These are phyloP conservation scores for Yponomeuta plumbellus DNA, from an alignment of 2,888 invertebrate species.

Conservation along the genomic window DNA sequence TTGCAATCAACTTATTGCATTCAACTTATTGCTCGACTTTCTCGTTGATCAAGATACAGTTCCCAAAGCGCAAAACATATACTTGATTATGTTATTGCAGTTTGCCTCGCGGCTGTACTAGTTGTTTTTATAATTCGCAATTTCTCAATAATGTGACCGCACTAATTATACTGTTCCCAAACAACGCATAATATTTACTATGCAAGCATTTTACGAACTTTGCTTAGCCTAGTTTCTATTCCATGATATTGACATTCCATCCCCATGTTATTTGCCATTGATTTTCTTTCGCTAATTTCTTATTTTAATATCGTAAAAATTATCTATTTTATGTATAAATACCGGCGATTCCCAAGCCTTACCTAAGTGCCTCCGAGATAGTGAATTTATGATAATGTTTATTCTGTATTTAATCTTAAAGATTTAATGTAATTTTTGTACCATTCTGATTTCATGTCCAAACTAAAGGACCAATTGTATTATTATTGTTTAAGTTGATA, in stretches of 20 bases:
- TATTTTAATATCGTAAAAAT: not conserved
- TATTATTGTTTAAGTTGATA: no score
- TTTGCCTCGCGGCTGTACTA: not conserved
- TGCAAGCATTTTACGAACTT: slow-evolving; percentile 9
- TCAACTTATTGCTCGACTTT: no score
- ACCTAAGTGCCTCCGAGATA: slow-evolving; percentile 6
- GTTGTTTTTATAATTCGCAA: not conserved
- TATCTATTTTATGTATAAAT: slow-evolving; percentile 8
- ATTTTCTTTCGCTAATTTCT: not conserved
- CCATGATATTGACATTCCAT: not conserved
- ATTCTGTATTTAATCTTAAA: not conserved
- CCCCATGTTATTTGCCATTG: not conserved
- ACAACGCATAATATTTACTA: not conserved
- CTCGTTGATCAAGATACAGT: no score
- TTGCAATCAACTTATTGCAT: no score
- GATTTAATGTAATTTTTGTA: not conserved
- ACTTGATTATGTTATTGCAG: no score
- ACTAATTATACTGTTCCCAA: not conserved
- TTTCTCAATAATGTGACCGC: not conserved
- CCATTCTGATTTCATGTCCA: not conserved
- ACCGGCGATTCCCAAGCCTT: slow-evolving; percentile 1
- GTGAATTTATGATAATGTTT: not conserved
- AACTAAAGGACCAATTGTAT: not conserved
- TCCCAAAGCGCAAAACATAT: no score
- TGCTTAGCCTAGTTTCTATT: not conserved